A percentile compares a stretch with the other conserved stretches of the same genome.
Conservation (phyloP, 2,888 invertebrate genomes). For the Diaperis boleti region DNA sequence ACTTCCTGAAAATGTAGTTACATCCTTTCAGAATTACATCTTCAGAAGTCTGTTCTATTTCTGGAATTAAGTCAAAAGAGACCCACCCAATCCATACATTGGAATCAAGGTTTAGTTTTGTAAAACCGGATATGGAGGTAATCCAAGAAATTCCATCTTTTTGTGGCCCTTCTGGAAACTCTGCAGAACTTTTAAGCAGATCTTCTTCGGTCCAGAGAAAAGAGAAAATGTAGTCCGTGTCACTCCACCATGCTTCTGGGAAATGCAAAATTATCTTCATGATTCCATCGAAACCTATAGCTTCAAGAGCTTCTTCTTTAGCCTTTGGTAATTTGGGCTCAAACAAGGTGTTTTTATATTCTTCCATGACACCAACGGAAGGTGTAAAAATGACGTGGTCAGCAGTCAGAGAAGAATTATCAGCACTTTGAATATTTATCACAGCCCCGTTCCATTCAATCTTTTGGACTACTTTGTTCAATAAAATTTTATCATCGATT, state of each 20-base stretch:
- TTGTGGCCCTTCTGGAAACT: constrained; percentile 7
- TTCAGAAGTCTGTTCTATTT: constrained; percentile 72
- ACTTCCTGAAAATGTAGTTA: constrained; percentile 65
- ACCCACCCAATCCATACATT: constrained; percentile 76
- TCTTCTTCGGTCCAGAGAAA: constrained; percentile 16
- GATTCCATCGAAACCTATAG: constrained; percentile 72
- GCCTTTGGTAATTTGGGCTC: constrained; percentile 67
- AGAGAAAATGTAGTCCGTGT: constrained; percentile 28
- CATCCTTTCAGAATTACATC: constrained; percentile 64
- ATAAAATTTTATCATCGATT: constrained; percentile 18
- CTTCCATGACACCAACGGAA: constrained; percentile 77
- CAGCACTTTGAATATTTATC: constrained; percentile 47
- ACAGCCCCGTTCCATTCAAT: not conserved
- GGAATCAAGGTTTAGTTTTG: constrained; percentile 64
- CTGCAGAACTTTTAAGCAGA: not conserved
- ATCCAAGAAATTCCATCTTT: constrained; percentile 30
- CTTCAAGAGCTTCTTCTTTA: constrained; percentile 69
- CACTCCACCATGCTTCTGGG: constrained; percentile 13
- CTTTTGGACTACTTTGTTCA: constrained; percentile 7
- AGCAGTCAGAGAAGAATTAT: constrained; percentile 68
- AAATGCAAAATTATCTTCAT: constrained; percentile 72
- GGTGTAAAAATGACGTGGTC: constrained; percentile 75
- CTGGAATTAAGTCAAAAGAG: constrained; percentile 71
- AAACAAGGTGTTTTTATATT: constrained; percentile 67
- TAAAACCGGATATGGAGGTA: not conserved